phyloP scores from a whole-genome alignment of 2,113 vertebrate genomes.

The Halichoeres trimaculatus region DNA sequence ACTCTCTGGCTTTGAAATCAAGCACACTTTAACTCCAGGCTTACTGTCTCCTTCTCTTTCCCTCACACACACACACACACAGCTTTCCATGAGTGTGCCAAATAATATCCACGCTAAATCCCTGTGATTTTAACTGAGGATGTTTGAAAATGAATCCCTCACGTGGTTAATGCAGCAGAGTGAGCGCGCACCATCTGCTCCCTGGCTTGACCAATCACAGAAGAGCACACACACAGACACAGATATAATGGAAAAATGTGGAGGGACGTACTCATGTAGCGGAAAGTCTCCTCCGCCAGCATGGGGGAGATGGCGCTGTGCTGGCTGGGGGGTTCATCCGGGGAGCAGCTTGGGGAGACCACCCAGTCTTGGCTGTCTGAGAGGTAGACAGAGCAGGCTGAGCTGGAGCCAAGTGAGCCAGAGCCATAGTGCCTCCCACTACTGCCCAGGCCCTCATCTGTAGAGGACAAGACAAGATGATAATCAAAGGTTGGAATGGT shows the following conservation, averaged over 20 bases:
- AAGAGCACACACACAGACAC: background rate
- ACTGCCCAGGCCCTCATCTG: conserved; percentile 86
- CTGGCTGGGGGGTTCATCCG: conserved; percentile 66
- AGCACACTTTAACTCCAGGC: conserved; percentile 57
- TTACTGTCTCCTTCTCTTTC: conserved; percentile 5
- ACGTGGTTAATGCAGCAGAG: conserved; percentile 14
- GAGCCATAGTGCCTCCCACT: conserved; percentile 75
- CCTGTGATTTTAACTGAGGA: conserved; percentile 36
- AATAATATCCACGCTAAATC: conserved; percentile 41
- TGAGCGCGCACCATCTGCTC: conserved; percentile 48
- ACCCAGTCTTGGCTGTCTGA: conserved; percentile 92
- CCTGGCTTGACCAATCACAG: conserved; percentile 29
- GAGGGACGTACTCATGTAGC: conserved; percentile 91
- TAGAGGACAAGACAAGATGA: background rate
- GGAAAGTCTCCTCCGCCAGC: conserved; percentile 89
- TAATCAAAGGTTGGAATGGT: background rate
- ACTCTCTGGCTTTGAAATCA: conserved; percentile 62
- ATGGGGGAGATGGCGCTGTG: conserved; percentile 82
- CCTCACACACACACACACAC: background rate
- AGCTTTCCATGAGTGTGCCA: conserved; percentile 5
- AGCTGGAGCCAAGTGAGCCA: conserved; percentile 69
- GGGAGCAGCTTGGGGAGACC: conserved; percentile 77
- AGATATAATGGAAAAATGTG: background rate
- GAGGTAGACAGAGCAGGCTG: conserved; percentile 85
- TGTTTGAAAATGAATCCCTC: conserved; percentile 30